A percentile compares a stretch with the other conserved stretches of the same genome.
Conservation (phyloP, 2,113 vertebrate genomes). For the Rhinolophus sinicus region DNA sequence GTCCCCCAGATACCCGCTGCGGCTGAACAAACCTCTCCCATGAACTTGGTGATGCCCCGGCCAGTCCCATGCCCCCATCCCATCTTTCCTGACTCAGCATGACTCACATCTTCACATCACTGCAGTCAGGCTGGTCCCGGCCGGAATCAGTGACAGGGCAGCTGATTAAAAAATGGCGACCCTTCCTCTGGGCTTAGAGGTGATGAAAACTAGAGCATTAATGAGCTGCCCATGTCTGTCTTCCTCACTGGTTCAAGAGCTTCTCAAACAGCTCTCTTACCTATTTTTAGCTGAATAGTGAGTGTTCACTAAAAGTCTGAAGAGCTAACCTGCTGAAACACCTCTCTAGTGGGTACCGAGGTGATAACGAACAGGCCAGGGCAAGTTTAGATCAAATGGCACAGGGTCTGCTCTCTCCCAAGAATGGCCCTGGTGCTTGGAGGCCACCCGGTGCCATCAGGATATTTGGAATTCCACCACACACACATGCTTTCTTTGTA, state of each 20-base stretch:
- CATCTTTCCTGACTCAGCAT: background rate
- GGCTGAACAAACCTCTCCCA: fast-evolving
- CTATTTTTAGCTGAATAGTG: background rate
- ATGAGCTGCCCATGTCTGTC: fast-evolving
- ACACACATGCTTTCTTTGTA: background rate
- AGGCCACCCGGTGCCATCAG: background rate
- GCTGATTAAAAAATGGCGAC: fast-evolving
- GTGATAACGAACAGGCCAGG: background rate
- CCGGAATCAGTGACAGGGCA: background rate
- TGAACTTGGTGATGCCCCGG: fast-evolving
- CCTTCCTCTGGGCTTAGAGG: background rate
- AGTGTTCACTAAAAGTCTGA: background rate
- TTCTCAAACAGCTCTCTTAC: fast-evolving
- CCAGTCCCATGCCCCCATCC: background rate
- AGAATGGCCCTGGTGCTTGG: background rate
- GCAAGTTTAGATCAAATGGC: background rate
- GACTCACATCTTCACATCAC: background rate
- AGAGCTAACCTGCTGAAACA: background rate
- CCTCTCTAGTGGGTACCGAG: background rate
- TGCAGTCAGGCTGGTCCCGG: background rate
- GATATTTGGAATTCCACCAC: background rate
- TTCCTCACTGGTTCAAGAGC: fast-evolving
- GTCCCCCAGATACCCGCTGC: background rate
- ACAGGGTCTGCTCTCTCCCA: background rate
- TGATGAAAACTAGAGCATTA: background rate